These are phyloP conservation scores for Manis crassicaudata DNA, from an alignment of 2,797 vertebrate genomes.

Conservation along the genomic window DNA sequence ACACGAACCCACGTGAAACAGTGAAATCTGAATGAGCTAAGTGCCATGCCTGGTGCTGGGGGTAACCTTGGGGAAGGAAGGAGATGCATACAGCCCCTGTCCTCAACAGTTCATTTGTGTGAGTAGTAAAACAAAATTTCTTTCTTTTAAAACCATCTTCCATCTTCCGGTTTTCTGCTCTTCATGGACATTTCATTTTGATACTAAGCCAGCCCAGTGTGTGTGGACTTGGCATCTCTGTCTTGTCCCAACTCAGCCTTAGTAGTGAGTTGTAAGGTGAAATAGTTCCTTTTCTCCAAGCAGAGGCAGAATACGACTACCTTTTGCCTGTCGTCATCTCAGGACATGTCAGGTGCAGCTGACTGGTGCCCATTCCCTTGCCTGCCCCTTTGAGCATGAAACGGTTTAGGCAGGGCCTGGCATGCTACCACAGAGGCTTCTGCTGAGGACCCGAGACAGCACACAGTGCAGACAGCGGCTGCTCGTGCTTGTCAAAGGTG, in stretches of 20 bases:
- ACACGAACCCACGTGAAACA: neutral
- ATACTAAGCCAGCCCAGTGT: rapidly evolving
- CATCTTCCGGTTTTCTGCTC: neutral
- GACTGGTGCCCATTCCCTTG: neutral
- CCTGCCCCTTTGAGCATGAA: neutral
- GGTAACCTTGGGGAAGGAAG: neutral
- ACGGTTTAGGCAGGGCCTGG: rapidly evolving
- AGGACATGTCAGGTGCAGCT: rapidly evolving
- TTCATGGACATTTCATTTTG: neutral
- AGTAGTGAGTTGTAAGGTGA: neutral
- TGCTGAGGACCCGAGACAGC: neutral
- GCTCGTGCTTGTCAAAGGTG: neutral
- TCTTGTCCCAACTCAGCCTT: neutral
- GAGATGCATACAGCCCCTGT: neutral
- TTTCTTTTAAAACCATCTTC: no score
- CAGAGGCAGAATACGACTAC: neutral
- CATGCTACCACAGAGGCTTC: neutral
- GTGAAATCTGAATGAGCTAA: neutral
- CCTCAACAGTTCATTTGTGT: neutral
- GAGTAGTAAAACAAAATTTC: neutral
- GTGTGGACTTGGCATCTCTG: rapidly evolving
- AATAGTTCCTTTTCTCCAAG: neutral
- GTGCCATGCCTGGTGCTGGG: neutral
- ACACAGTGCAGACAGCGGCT: neutral
- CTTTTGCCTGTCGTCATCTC: neutral